Evolutionary conservation across 2,888 invertebrate genomes (phyloP).

Genomic region (Eledona agricola): DNA sequence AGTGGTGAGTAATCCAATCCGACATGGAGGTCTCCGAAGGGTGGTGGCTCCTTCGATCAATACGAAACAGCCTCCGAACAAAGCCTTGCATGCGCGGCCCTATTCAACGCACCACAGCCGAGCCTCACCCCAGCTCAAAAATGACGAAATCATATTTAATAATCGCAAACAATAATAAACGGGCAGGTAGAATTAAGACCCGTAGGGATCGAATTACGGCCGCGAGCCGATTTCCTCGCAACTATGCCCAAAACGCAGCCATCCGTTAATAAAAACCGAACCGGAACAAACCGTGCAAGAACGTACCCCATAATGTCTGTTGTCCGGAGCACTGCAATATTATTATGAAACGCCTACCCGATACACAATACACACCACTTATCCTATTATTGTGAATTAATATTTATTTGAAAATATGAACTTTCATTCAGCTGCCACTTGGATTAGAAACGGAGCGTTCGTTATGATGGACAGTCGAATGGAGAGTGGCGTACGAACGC

Average conservation of each 20-base stretch:
- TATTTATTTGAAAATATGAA: constrained; percentile 42
- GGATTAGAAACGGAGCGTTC: constrained; percentile 41
- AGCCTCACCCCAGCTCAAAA: constrained; percentile 24
- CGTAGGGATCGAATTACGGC: constrained; percentile 41
- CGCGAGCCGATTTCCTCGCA: constrained; percentile 4
- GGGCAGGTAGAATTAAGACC: constrained; percentile 43
- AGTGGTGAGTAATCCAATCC: no score
- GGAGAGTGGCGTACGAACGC: constrained; percentile 45
- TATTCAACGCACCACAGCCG: constrained; percentile 14
- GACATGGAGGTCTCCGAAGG: constrained; percentile 17
- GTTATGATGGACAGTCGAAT: constrained; percentile 54
- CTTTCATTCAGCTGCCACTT: constrained; percentile 46
- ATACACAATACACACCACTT: constrained; percentile 16
- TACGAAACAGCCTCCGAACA: constrained; percentile 25
- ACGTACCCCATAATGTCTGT: constrained; percentile 47
- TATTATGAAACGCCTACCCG: constrained; percentile 36
- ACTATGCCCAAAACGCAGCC: constrained; percentile 9
- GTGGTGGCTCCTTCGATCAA: constrained; percentile 37
- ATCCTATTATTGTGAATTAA: constrained; percentile 33
- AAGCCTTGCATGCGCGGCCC: constrained; percentile 27
- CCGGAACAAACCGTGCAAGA: constrained; percentile 28
- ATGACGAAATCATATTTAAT: constrained; percentile 48
- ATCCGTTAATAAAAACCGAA: constrained; percentile 8
- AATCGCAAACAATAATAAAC: constrained; percentile 39
- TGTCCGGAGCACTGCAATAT: constrained; percentile 33